Evolutionary conservation across 2,888 invertebrate species (phyloP), one percentile per base, ranked within the genome.

Genomic region (Meteorus colon): DNA sequence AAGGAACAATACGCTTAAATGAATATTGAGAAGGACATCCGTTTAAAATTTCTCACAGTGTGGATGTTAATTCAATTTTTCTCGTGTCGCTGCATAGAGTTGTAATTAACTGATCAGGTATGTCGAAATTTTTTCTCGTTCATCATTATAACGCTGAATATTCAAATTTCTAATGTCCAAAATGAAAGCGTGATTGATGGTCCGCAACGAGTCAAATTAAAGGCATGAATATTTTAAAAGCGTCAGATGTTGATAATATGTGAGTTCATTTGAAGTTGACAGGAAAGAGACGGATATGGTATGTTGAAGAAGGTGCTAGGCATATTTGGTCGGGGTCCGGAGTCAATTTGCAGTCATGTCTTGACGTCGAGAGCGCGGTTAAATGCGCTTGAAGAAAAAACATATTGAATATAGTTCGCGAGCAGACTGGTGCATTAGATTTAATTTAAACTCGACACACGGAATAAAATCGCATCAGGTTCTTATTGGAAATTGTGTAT

Each of bases 271-370:
- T 65, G 48, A 45, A 63, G 62, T 59, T n/a, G 65, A 65, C 65
- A 65, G 65, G 65, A 65, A 37, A 65, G 67, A 63, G 62, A 68
- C 68, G 59, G 73, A 60, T 75, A 70, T 41, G 62, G 14, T 55
- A 6, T 37, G 75, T 67, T 68, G 70, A 74, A 72, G 73, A 78
- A 74, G 55, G 78, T 60, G 63, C 45, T 34, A 76, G 73, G 59
- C 80, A 79, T 81, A 82, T 82, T 82, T 82, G 82, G 82, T 14
- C 77, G 76, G 78, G 70, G 76, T 68, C 66, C 67, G 48, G 70
- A 55, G 55, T 55, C 70, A 65, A 79, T 82, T 80, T 67, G 73
- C 77, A 82, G 80, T 82, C 80, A 27, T 55, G 79, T 80, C 82
- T 19, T 6, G 19, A 80, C 82, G 82, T 82, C 69, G 68, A 74